phyloP scores from a whole-genome alignment of 2,797 vertebrate species.

The Acipenser ruthenus region DNA sequence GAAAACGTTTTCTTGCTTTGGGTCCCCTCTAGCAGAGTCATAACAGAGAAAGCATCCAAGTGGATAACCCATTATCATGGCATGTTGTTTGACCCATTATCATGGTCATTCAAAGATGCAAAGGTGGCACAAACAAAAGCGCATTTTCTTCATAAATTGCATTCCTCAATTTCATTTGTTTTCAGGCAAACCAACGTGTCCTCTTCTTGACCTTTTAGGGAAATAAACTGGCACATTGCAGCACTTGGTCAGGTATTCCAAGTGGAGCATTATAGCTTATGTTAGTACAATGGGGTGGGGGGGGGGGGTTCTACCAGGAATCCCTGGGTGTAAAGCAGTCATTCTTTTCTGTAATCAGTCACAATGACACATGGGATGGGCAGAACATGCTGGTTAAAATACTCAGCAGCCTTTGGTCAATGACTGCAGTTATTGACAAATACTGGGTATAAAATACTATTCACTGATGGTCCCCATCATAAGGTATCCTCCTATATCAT shows the following conservation, averaged over 20 bases:
- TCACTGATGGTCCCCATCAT: not conserved
- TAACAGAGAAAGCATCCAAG: too few relatives aligned
- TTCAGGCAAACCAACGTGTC: not conserved
- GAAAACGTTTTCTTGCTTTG: too few relatives aligned
- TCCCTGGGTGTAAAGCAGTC: too few relatives aligned
- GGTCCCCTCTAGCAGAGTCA: too few relatives aligned
- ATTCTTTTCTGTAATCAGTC: too few relatives aligned
- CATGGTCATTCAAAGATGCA: not conserved
- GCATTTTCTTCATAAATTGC: not conserved
- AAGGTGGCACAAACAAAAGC: not conserved
- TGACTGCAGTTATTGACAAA: not conserved
- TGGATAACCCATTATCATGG: too few relatives aligned
- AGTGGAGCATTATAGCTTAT: too few relatives aligned
- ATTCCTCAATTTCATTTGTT: not conserved
- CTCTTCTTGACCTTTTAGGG: not conserved
- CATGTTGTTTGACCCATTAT: not conserved
- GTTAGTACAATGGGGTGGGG: too few relatives aligned
- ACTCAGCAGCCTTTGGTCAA: slow-evolving; percentile 13
- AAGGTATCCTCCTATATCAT: slow-evolving; percentile 11
- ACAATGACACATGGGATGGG: not conserved
- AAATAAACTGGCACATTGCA: not conserved
- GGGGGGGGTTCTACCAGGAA: too few relatives aligned
- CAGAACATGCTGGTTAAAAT: slow-evolving; percentile 13
- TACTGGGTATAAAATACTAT: slow-evolving; percentile 2
- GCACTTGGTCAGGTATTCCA: not conserved